A percentile compares a stretch with the other conserved stretches of the same genome.
Evolutionary conservation across 2,888 invertebrate species (phyloP).

Genomic region (Drosophila buzzatii): DNA sequence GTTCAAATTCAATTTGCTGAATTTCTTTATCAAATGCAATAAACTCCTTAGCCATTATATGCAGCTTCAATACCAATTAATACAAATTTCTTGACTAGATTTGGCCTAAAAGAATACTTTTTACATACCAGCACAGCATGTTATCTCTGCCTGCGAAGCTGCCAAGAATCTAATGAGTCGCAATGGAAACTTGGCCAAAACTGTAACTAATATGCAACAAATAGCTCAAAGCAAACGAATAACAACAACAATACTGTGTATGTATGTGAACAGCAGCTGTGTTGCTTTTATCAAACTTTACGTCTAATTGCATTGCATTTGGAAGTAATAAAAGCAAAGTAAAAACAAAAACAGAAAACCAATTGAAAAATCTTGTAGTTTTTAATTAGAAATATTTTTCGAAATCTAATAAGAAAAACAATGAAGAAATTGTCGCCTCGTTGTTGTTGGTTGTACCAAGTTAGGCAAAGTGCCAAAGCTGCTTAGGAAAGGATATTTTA

Average conservation of each 20-base stretch:
- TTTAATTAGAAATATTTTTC: conserved; percentile 78
- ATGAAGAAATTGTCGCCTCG: conserved; percentile 27
- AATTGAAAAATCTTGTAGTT: conserved; percentile 60
- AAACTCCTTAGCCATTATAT: background rate
- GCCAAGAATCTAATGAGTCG: conserved; percentile 56
- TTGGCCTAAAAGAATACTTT: background rate
- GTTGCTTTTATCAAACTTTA: conserved; percentile 48
- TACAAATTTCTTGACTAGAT: background rate
- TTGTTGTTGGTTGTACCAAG: conserved; percentile 6
- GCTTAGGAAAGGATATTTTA: conserved; percentile 47
- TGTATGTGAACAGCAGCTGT: conserved; percentile 7
- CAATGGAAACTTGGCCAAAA: conserved; percentile 54
- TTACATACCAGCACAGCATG: background rate
- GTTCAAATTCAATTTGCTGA: background rate
- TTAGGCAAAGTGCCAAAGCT: conserved; percentile 67
- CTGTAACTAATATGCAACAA: conserved; percentile 57
- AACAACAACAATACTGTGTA: conserved; percentile 5
- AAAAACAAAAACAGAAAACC: conserved; percentile 19
- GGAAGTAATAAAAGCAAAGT: conserved; percentile 17
- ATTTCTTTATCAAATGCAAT: background rate
- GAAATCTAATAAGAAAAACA: conserved; percentile 44
- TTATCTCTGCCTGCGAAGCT: conserved; percentile 12
- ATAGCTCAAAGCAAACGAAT: conserved; percentile 14
- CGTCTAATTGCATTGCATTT: conserved; percentile 56
- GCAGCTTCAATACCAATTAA: conserved; percentile 1